Evolutionary conservation across 2,888 invertebrate genomes (phyloP).

Genomic region (Megamerina dolium): DNA sequence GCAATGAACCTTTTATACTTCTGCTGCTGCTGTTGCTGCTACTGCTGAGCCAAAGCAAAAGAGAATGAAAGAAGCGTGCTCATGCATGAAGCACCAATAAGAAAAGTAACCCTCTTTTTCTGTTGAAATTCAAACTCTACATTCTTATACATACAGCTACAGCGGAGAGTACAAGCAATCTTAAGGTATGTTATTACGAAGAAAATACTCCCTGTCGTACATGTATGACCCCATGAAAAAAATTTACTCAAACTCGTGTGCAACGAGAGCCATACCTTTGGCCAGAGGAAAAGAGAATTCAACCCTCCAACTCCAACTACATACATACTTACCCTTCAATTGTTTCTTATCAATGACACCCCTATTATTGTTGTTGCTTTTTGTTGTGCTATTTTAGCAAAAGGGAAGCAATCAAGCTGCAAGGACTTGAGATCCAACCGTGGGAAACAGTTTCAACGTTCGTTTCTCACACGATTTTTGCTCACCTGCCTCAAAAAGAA

Average conservation of each 20-base stretch:
- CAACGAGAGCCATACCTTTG: no score
- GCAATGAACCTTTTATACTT: constrained; percentile 18
- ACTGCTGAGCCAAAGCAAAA: constrained; percentile 4
- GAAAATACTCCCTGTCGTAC: no score
- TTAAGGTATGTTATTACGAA: no score
- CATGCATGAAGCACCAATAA: constrained; percentile 7
- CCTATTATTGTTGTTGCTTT: no score
- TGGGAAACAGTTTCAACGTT: constrained; percentile 48
- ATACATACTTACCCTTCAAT: no score
- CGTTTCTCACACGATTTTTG: constrained; percentile 47
- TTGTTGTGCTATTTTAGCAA: no score
- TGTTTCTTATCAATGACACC: no score
- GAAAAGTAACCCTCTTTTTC: constrained; percentile 13
- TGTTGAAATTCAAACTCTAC: constrained; percentile 5
- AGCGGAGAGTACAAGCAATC: no score
- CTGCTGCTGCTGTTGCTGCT: constrained; percentile 7
- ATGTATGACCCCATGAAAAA: no score
- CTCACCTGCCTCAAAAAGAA: constrained; percentile 42
- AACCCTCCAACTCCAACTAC: no score
- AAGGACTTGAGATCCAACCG: constrained; percentile 36
- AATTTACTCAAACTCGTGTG: no score
- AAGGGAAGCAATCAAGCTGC: constrained; percentile 30
- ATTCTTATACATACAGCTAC: neutral
- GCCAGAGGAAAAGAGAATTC: no score
- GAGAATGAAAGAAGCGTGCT: constrained; percentile 22